A percentile compares a stretch with the other conserved stretches of the same genome.
Evolutionary conservation across 1,140 invertebrate species (phyloP).

Genomic region (Metopolophium dirhodum): DNA sequence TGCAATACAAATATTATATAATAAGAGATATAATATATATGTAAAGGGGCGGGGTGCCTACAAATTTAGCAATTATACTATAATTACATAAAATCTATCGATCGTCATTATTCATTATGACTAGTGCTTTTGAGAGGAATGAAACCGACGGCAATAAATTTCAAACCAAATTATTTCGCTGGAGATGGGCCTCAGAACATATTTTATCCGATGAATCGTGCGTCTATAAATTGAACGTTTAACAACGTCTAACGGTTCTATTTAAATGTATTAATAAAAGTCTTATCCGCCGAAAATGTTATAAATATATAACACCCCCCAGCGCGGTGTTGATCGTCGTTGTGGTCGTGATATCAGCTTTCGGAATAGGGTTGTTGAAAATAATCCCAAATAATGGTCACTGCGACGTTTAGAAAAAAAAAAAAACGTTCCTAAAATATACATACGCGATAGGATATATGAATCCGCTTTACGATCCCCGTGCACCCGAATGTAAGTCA

Average conservation of each 20-base stretch:
- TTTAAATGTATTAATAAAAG: neutral
- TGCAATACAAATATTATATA: too few relatives aligned
- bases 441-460: too few relatives aligned
- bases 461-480: too few relatives aligned
- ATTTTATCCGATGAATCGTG: neutral
- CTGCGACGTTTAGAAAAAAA: neutral
- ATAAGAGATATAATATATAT: too few relatives aligned
- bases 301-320: neutral
- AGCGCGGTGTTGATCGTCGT: too few relatives aligned
- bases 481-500: neutral
- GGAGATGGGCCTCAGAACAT: too few relatives aligned
- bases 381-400: neutral
- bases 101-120: neutral
- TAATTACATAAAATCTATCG: neutral
- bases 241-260: neutral
- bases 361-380: neutral
- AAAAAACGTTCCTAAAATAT: too few relatives aligned
- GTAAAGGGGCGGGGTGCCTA: neutral
- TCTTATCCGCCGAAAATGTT: neutral
- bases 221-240: neutral
- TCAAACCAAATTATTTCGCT: neutral
- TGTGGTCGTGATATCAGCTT: neutral
- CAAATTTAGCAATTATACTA: neutral
- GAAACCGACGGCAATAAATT: neutral
- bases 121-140: neutral